phyloP scores from a whole-genome alignment of 2,113 vertebrate species.

The Poeciliopsis prolifica region DNA sequence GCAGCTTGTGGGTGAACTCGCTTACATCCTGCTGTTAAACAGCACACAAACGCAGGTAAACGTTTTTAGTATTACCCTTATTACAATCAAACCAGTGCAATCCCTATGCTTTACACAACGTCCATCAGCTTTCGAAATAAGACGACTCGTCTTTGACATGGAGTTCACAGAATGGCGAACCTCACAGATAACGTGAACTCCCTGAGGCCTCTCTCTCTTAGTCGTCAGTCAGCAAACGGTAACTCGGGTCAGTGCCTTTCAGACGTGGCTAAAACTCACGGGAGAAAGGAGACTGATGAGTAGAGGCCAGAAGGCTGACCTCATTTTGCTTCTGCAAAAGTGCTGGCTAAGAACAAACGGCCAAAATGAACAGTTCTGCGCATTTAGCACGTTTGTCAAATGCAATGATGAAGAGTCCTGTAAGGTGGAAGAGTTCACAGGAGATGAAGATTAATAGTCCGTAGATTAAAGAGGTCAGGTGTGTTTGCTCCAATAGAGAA shows the following conservation, averaged over 20 bases:
- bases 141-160: background rate
- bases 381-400: constrained; percentile 19
- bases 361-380: background rate
- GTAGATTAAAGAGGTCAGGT: constrained; percentile 33
- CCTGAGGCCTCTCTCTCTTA: constrained; percentile 16
- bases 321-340: constrained; percentile 35
- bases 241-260: constrained; percentile 59
- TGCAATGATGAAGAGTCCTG: constrained; percentile 18
- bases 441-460: constrained; percentile 36
- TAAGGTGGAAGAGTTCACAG: constrained; percentile 16
- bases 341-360: constrained; percentile 16
- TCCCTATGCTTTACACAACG: constrained; percentile 13
- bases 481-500: constrained; percentile 7
- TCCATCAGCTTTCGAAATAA: background rate
- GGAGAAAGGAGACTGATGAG: constrained; percentile 58
- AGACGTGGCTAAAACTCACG: constrained; percentile 37
- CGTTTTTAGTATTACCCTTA: background rate
- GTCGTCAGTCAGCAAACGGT: constrained; percentile 34
- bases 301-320: constrained; percentile 34
- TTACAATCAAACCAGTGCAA: constrained; percentile 13
- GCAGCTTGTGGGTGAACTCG: constrained; percentile 96
- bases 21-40: constrained; percentile 94
- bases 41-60: background rate
- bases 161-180: constrained; percentile 19
- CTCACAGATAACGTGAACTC: constrained; percentile 24